These are phyloP conservation scores for Cosmopolites sordidus DNA, from an alignment of 2,888 invertebrate species.

Conservation along the genomic window DNA sequence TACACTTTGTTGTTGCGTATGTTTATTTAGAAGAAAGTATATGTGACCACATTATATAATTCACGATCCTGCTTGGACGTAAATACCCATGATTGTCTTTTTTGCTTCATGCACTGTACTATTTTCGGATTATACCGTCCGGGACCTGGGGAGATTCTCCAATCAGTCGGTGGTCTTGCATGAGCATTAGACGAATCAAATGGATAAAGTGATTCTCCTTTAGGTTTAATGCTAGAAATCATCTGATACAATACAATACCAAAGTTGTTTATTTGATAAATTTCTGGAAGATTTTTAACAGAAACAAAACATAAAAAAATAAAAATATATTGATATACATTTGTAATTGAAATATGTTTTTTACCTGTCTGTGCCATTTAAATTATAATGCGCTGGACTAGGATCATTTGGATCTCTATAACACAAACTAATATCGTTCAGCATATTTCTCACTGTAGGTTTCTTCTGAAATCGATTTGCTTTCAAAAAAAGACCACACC, in stretches of 20 bases:
- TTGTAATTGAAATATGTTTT: too few species aligned
- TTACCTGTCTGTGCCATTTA: slow-evolving; percentile 15
- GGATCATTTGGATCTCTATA: slow-evolving; percentile 51
- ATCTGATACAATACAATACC: too few species aligned
- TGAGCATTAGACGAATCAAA: slow-evolving; percentile 38
- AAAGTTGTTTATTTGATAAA: too few species aligned
- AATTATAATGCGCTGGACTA: slow-evolving; percentile 51
- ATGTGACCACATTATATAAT: slow-evolving; percentile 28
- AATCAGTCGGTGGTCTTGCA: slow-evolving; percentile 36
- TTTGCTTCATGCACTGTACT: slow-evolving; percentile 32
- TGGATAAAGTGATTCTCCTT: slow-evolving; percentile 28
- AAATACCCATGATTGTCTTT: slow-evolving; percentile 40
- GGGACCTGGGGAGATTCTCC: slow-evolving; percentile 43
- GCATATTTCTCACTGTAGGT: slow-evolving; percentile 50
- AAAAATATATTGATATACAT: background rate
- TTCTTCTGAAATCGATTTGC: slow-evolving; percentile 41
- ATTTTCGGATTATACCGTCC: slow-evolving; percentile 41
- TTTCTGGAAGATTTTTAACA: too few species aligned
- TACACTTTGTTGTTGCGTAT: too few species aligned
- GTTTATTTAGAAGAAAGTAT: too few species aligned
- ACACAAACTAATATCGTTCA: slow-evolving; percentile 53
- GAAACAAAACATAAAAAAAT: too few species aligned
- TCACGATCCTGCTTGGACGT: slow-evolving; percentile 35
- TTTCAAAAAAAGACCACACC: slow-evolving; percentile 39
- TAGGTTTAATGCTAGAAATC: slow-evolving; percentile 21